These are phyloP conservation scores for Steatornis caripensis DNA, from an alignment of 2,113 vertebrate species.

Conservation along the genomic window DNA sequence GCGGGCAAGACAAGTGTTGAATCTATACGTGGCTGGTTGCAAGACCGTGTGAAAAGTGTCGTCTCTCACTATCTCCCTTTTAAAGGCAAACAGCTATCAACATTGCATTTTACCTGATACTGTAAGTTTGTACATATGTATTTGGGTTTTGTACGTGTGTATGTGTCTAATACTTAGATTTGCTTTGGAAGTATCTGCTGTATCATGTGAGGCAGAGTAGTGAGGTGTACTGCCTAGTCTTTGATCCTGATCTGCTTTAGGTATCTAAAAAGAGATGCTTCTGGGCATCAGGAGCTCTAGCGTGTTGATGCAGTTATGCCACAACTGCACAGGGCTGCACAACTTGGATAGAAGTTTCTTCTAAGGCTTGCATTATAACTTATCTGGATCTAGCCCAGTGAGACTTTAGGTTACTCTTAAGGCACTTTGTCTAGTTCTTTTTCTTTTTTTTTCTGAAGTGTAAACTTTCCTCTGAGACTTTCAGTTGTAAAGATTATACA, in stretches of 20 bases:
- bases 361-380: not conserved
- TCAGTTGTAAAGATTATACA: constrained; percentile 24
- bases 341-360: not conserved
- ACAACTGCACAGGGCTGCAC: not conserved
- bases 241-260: not conserved
- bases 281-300: not conserved
- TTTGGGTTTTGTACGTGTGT: not conserved
- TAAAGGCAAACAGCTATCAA: not conserved
- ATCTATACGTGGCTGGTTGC: not conserved
- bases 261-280: not conserved
- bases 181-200: not conserved
- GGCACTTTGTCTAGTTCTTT: not conserved
- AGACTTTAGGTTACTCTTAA: not conserved
- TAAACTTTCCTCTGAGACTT: constrained; percentile 35
- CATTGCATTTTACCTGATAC: not conserved
- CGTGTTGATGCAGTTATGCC: not conserved
- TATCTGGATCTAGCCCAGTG: not conserved
- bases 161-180: not conserved
- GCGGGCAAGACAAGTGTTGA: not conserved
- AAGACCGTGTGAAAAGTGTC: not conserved
- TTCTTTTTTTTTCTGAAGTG: not conserved
- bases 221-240: not conserved
- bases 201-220: not conserved
- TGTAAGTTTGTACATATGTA: not conserved
- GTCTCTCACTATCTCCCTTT: not conserved